A percentile compares a stretch with the other conserved stretches of the same genome.
phyloP scores from a whole-genome alignment of 2,888 invertebrate species.

The Plagodis pulveraria region DNA sequence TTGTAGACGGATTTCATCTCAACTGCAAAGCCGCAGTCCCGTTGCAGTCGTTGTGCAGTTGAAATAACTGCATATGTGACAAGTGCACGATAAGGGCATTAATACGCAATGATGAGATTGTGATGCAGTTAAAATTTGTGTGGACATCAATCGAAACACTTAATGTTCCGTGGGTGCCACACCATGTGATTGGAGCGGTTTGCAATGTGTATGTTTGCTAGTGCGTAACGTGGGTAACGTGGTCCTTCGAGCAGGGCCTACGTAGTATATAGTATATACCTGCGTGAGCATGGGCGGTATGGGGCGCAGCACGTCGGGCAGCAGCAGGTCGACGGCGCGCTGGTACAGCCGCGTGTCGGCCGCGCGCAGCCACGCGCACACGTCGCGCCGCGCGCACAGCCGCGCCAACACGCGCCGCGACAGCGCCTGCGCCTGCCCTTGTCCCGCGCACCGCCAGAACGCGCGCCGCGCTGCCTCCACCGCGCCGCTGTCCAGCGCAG shows the following conservation, averaged over 20 bases:
- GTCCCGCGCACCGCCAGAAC: slow-evolving; percentile 94
- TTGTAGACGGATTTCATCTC: no score
- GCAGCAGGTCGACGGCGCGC: slow-evolving; percentile 96
- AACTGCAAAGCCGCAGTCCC: no score
- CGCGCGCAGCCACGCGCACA: slow-evolving; percentile 91
- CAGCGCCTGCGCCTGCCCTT: slow-evolving; percentile 93
- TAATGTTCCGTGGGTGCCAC: no score
- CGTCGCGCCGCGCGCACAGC: slow-evolving; percentile 85
- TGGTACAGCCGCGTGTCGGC: slow-evolving; percentile 98
- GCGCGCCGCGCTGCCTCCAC: slow-evolving; percentile 96
- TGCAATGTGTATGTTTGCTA: neutral
- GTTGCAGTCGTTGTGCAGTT: no score
- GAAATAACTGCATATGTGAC: no score
- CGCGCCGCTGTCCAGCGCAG: slow-evolving; percentile 94
- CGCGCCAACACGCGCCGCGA: slow-evolving; percentile 96
- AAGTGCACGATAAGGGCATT: no score
- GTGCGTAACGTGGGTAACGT: no score
- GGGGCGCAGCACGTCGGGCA: slow-evolving; percentile 97
- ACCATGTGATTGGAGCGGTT: no score
- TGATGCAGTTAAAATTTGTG: no score
- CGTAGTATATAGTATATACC: slow-evolving; percentile 84
- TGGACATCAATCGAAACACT: no score
- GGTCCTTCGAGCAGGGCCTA: no score
- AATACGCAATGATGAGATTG: no score
- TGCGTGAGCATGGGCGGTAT: slow-evolving; percentile 98